Conservation (phyloP, 2,888 invertebrate species). For the Lycophotia porphyrea region DNA sequence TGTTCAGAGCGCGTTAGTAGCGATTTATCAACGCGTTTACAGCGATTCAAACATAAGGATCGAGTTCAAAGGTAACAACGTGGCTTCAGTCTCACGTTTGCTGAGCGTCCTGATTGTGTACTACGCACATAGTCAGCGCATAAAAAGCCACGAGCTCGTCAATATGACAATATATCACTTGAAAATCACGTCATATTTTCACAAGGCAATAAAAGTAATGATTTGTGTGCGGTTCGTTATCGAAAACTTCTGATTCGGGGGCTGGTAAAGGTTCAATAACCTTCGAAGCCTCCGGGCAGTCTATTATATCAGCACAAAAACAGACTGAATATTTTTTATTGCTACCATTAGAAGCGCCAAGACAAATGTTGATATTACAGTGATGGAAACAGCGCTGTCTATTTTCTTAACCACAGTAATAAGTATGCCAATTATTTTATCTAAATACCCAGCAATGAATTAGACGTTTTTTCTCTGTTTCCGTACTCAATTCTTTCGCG, state of each 20-base stretch:
- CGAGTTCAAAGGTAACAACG: too few species aligned
- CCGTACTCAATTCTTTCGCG: slow-evolving; percentile 16
- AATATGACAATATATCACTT: not conserved
- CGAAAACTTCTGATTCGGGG: slow-evolving; percentile 3
- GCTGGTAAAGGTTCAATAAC: slow-evolving; percentile 8
- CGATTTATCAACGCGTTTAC: too few species aligned
- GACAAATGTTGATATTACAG: slow-evolving; percentile 49
- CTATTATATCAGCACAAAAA: slow-evolving; percentile 17
- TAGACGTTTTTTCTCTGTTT: slow-evolving; percentile 2
- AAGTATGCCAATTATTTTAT: slow-evolving; percentile 50
- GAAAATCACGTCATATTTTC: slow-evolving; percentile 8
- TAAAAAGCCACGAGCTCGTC: not conserved
- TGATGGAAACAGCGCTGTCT: slow-evolving; percentile 27
- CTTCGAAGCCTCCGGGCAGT: slow-evolving; percentile 7
- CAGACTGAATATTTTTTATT: slow-evolving; percentile 44
- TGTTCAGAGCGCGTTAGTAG: too few species aligned
- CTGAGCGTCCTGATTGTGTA: too few species aligned
- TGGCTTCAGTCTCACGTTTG: too few species aligned
- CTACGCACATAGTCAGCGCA: too few species aligned
- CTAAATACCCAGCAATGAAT: slow-evolving; percentile 46
- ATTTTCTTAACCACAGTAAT: slow-evolving; percentile 40
- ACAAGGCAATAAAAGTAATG: not conserved
- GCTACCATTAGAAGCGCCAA: slow-evolving; percentile 19
- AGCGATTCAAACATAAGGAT: too few species aligned
- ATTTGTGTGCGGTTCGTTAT: slow-evolving; percentile 8